phyloP scores from a whole-genome alignment of 2,797 vertebrate species.

The Enteromius paludinosus region DNA sequence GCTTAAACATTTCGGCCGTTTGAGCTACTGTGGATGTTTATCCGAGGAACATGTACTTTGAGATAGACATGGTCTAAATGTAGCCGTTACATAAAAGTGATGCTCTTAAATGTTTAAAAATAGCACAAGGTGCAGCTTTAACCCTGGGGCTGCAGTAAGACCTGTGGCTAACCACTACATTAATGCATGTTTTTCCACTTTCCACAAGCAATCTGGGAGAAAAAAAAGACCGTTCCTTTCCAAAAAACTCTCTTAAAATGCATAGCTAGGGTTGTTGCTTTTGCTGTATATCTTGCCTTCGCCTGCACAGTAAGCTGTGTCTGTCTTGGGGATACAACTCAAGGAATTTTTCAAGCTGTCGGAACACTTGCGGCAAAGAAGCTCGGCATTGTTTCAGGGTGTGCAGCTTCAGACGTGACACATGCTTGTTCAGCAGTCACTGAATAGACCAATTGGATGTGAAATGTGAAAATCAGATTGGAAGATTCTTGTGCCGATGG shows the following conservation, averaged over 20 bases:
- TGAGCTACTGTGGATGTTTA: slow-evolving; percentile 12
- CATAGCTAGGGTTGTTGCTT: slow-evolving; percentile 16
- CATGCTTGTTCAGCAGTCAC: slow-evolving; percentile 46
- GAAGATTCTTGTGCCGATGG: neutral
- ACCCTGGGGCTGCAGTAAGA: slow-evolving; percentile 26
- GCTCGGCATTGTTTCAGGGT: slow-evolving; percentile 31
- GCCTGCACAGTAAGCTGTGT: slow-evolving; percentile 32
- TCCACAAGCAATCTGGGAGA: slow-evolving; percentile 6
- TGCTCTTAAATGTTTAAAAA: slow-evolving; percentile 36
- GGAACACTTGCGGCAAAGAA: slow-evolving; percentile 27
- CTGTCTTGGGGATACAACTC: slow-evolving; percentile 36
- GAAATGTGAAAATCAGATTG: slow-evolving; percentile 21
- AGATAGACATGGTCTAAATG: slow-evolving; percentile 24
- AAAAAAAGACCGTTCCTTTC: neutral
- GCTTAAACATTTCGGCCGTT: slow-evolving; percentile 14
- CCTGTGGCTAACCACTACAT: slow-evolving; percentile 27
- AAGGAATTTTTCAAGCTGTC: slow-evolving; percentile 47
- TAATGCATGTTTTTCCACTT: slow-evolving; percentile 20
- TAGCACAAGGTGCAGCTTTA: slow-evolving; percentile 37
- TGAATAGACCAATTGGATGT: slow-evolving; percentile 20
- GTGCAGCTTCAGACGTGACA: slow-evolving; percentile 36
- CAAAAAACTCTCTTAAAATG: slow-evolving; percentile 29
- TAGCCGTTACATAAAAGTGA: slow-evolving; percentile 25
- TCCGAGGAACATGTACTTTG: slow-evolving; percentile 27
- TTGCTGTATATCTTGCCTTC: slow-evolving; percentile 43